A percentile compares a stretch with the other conserved stretches of the same genome.
These are phyloP conservation scores for Cheilinus undulatus DNA, from an alignment of 2,113 vertebrate species.

Conservation along the genomic window DNA sequence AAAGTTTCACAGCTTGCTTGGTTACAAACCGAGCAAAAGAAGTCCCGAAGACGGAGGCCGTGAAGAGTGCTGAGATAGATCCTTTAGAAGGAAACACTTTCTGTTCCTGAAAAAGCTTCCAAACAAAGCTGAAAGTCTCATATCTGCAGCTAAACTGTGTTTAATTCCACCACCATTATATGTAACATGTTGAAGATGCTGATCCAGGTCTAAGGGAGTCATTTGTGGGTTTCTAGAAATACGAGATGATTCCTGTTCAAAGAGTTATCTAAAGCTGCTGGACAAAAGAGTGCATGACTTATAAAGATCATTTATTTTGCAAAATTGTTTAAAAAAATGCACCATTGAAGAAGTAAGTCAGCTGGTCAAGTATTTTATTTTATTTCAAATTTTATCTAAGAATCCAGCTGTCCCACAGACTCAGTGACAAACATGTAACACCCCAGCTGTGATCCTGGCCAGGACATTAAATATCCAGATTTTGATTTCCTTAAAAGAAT, in stretches of 20 bases:
- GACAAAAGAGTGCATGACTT: too few relatives aligned
- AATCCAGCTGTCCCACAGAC: background rate
- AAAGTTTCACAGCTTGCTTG: constrained; percentile 27
- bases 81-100: background rate
- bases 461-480: background rate
- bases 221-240: too few relatives aligned
- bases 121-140: background rate
- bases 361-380: background rate
- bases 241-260: too few relatives aligned
- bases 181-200: too few relatives aligned
- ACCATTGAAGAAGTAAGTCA: too few relatives aligned
- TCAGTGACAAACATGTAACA: too few relatives aligned
- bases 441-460: background rate
- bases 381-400: background rate
- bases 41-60: background rate
- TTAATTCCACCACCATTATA: background rate
- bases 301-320: too few relatives aligned
- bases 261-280: too few relatives aligned
- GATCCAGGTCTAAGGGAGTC: too few relatives aligned
- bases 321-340: too few relatives aligned
- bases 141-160: background rate
- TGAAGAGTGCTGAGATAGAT: background rate
- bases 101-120: background rate
- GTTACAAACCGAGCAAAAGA: constrained; percentile 28
- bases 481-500: too few relatives aligned